A percentile compares a stretch with the other conserved stretches of the same genome.
Evolutionary conservation across 2,888 invertebrate genomes (phyloP).

Genomic region (Perdita meconis): DNA sequence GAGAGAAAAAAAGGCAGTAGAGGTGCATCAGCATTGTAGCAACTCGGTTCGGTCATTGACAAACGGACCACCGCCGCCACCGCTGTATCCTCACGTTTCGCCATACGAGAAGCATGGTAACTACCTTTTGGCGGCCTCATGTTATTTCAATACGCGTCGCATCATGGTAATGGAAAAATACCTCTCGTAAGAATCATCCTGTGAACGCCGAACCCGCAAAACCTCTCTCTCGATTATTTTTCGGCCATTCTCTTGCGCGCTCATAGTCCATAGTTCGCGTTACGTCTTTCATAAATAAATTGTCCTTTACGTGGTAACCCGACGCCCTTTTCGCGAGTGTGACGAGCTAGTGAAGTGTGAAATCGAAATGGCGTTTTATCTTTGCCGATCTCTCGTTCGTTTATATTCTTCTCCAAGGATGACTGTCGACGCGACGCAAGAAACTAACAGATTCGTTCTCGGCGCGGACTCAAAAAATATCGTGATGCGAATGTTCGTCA

Average conservation of each 20-base stretch:
- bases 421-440: constrained; percentile 32
- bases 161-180: constrained; percentile 72
- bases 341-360: not conserved
- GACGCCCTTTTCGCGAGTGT: not conserved
- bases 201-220: constrained; percentile 21
- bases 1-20: constrained; percentile 35
- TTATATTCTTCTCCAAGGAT: constrained; percentile 12
- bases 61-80: constrained; percentile 65
- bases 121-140: constrained; percentile 59
- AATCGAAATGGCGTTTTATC: not conserved
- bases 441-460: constrained; percentile 41
- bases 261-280: not conserved
- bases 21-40: constrained; percentile 60
- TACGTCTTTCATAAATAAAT: not conserved
- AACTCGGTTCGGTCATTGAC: constrained; percentile 67
- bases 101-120: constrained; percentile 50
- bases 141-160: constrained; percentile 67
- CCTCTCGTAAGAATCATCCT: constrained; percentile 57
- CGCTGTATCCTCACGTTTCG: constrained; percentile 55
- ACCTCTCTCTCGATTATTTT: constrained; percentile 28
- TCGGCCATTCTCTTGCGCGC: constrained; percentile 5
- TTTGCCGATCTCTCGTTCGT: too few relatives aligned
- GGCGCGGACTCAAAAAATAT: constrained; percentile 39
- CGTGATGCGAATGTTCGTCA: constrained; percentile 74
- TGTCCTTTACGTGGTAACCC: too few relatives aligned